Evolutionary conservation across 2,888 invertebrate genomes (phyloP), one percentile per base, ranked within the genome.

Genomic region (Eupithecia pulchellata): DNA sequence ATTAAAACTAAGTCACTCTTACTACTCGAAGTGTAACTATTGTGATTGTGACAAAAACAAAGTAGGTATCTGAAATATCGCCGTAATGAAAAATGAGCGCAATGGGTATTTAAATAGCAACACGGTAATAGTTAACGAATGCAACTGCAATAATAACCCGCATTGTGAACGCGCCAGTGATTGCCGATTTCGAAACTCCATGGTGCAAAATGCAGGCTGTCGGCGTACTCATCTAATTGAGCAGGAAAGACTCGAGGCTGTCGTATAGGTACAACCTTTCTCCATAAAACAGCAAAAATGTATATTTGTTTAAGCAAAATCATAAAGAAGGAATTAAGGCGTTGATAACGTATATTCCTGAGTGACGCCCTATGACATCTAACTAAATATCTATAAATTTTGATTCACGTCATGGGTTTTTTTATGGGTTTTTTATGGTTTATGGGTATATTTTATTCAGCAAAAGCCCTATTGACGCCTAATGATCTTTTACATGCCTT

Each of bases 101-200:
- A 75, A 60, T 68, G 69, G 76, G 61, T 61, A 61, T 61, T 20
- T 61, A 61, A 34, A 74, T 75, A 74, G 76, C 55, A 71, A 72
- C 73, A 62, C 66, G 55, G 72, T 70, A 70, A 71, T 70, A 73
- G 81, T 82, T 81, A 75, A 76, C 78, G 80, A 87, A 84, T 87
- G 88, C 88, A 87, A 87, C 81, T 85, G 84, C 87, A 84, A 88
- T 91, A 91, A 91, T 90, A 85, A 90, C 93, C 93, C 93, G 93
- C 93, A 93, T 93, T 86, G 87, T 85, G 79, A 85, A 81, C 82
- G 82, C 82, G 81, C 82, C 84, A 82, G 82, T 81, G 88, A 87
- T 89, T 88, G 86, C 83, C 81, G 79, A 79, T 90, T 84, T 84
- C 82, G 88, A 84, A 87, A 87, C 86, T 74, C 74, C 77, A 75